Percentiles rank a stretch among this genome's conserved stretches.
Conservation (phyloP, 1,140 invertebrate genomes). For the Brevipalpus yothersi region DNA sequence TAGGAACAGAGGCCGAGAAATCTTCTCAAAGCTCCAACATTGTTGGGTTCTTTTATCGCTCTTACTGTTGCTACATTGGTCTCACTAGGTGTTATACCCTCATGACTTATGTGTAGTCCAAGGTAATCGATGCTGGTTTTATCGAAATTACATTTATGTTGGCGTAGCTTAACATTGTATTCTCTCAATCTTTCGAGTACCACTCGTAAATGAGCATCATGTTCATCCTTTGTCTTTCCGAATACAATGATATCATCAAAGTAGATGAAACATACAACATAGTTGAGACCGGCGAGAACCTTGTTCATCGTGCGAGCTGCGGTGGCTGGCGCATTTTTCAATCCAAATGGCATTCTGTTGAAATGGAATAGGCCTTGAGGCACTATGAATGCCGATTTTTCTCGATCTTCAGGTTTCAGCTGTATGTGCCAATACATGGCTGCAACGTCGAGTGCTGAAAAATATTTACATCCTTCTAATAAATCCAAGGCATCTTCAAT, state of each 20-base stretch:
- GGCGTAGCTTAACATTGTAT: constrained; percentile 8
- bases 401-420: constrained; percentile 1
- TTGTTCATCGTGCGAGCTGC: not conserved
- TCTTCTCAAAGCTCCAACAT: not conserved
- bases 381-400: not conserved
- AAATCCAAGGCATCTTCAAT: constrained; percentile 22
- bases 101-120: constrained; percentile 1
- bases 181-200: not conserved
- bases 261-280: constrained; percentile 2
- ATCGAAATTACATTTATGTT: constrained; percentile 9
- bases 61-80: not conserved
- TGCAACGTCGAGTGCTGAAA: constrained; percentile 22
- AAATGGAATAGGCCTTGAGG: not conserved
- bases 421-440: constrained; percentile 15
- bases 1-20: not conserved
- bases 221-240: constrained; percentile 1
- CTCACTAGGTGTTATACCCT: not conserved
- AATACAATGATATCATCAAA: constrained; percentile 9
- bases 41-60: not conserved
- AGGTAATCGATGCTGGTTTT: constrained; percentile 6
- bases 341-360: not conserved
- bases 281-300: constrained; percentile 3
- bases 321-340: constrained; percentile 6
- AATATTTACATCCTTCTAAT: constrained; percentile 18
- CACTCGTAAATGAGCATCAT: too few species aligned